phyloP scores from a whole-genome alignment of 2,888 invertebrate genomes.

The Drosophila kuntzei region DNA sequence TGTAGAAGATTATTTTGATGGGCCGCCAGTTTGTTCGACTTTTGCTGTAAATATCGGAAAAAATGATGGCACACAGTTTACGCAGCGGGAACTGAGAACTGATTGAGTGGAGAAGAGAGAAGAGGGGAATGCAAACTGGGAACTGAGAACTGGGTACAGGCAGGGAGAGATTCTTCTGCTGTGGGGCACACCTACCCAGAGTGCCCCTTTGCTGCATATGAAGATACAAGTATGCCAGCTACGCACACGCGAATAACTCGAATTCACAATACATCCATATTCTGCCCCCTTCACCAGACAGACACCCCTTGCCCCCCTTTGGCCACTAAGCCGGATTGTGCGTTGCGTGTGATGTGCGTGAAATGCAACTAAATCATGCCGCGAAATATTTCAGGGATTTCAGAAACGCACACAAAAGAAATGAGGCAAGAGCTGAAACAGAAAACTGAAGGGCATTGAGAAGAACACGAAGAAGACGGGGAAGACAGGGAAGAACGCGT shows the following conservation, averaged over 20 bases:
- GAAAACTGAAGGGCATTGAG: conserved; percentile 40
- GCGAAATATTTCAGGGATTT: conserved; percentile 80
- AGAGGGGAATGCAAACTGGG: background rate
- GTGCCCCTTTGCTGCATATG: conserved; percentile 14
- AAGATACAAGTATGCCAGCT: conserved; percentile 54
- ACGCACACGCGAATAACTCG: conserved; percentile 64
- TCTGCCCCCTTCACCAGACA: conserved; percentile 2
- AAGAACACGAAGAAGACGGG: background rate
- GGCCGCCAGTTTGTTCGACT: conserved; percentile 56
- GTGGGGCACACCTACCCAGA: conserved; percentile 49
- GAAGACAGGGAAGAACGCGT: conserved; percentile 36
- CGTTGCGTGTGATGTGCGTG: conserved; percentile 77
- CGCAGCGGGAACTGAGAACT: conserved; percentile 40
- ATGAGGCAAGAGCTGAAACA: conserved; percentile 51
- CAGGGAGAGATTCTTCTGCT: conserved; percentile 18
- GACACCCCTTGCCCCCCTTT: background rate
- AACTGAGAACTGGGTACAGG: conserved; percentile 11
- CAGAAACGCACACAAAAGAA: conserved; percentile 57
- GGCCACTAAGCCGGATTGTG: conserved; percentile 17
- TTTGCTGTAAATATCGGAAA: conserved; percentile 68
- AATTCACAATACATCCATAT: conserved; percentile 47
- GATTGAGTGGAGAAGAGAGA: background rate
- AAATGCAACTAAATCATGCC: conserved; percentile 80
- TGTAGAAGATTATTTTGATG: conserved; percentile 69
- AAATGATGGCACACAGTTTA: conserved; percentile 62